Evolutionary conservation across 1,140 invertebrate species (phyloP), one percentile per base, ranked within the genome.

Genomic region (Scaptomyza hsui): DNA sequence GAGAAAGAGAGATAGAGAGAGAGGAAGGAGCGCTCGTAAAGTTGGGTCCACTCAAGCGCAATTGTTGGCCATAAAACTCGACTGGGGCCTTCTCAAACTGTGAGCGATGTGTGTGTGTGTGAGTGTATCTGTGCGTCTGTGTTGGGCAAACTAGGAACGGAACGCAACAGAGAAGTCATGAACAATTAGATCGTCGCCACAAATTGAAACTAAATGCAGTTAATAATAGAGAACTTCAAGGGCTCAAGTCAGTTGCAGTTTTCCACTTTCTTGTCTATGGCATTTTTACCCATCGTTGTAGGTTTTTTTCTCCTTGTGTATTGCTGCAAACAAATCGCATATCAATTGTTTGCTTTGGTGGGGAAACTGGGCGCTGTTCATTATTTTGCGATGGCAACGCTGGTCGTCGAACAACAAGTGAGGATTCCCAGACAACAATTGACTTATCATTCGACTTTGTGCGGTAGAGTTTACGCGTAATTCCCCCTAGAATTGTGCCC

Each of bases 391-490:
- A 59, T 72, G 65, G 21, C 26, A 29, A 29, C 26, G 26, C 5
- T 29, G 26, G 6, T 29, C 26, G 26, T 41, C 37, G 21, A 19
- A 47, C 47, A 15, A 39, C 24, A 10, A 39, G 37, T 39, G 48
- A 48, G 52, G 71, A 67, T 70, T 63, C 64, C 69, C 73, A 72
- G 75, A 52, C 71, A 82, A 78, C 82, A 88, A 88, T 88, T 88
- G 82, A 88, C 82, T 88, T 88, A 82, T 88, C 82, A 88, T 82
- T 75, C 76, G 82, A 86, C 78, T 77, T 72, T 86, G 71, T 86
- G 63, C 61, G 57, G 65, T 49, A 59, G 26, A 41, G 42, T 42
- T 69, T 73, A 51, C 57, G 64, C 57, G 49, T 61, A 67, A 72
- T 65, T 63, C 69, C 62, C 47, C 61, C 29, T 37, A 49, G 32